Base-by-base conservation (phyloP, 2,797 vertebrate species). In the Eulemur albifrons region DNA sequence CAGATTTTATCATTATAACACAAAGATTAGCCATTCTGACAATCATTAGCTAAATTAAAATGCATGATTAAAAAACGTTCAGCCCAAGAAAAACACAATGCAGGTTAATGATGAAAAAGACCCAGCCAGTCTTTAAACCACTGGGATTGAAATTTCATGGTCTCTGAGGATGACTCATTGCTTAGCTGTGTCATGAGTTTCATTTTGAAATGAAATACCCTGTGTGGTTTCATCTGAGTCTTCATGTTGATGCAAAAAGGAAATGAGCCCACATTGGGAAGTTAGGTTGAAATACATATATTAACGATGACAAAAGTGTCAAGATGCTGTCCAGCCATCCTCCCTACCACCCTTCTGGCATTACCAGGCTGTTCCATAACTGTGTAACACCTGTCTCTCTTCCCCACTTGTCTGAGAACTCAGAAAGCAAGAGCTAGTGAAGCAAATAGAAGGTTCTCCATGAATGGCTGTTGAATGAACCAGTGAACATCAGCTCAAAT, bases 131-230 rank as follows among this genome's bases (percentile, higher is more conserved):
- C 70, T 97, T 95, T 81, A 95, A 94, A 90, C 79, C 61, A 75
- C 65, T 89, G 76, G 93, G 61, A 97, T 81, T 97, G 89, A 97
- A 95, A 97, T 97, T 95, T 95, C 50, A 97, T 67, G 89, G 72
- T 32, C 84, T 95, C 83, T 69, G 82, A 85, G 48, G 63, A 82
- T 75, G 93, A 93, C 77, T 97, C 95, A 90, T 13, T 4, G 8
- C 94, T 97, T 89, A 2, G 8, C 92, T 48, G 48, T 43, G 92
- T 95, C 8, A 87, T 93, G 94, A 75, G 54, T 70, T 54, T 96
- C 94, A 90, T 94, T 97, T 76, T 98, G 97, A 97, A 20, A n/a
- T 93, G 63, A 93, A 84, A 88, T 93, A 79, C 54, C 30, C 21
- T 13, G 25, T 92, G 50, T 50, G 63, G 77, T 80, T 97, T 90